Evolutionary conservation across 2,797 vertebrate genomes (phyloP).

Genomic region (Poeciliopsis turneri): DNA sequence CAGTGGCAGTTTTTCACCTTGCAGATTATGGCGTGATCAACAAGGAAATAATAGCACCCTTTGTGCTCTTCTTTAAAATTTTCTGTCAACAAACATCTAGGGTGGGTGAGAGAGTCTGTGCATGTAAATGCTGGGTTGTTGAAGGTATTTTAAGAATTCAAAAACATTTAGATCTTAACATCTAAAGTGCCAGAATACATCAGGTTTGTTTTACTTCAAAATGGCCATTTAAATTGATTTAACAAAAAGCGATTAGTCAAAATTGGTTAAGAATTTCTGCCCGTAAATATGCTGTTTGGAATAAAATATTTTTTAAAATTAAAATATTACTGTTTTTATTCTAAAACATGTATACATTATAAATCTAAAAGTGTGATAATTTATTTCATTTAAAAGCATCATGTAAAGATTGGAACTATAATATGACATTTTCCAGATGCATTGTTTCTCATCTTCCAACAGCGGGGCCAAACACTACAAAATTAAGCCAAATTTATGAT

Average conservation of each 20-base stretch:
- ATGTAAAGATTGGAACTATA: background rate
- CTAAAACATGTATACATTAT: background rate
- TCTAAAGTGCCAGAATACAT: background rate
- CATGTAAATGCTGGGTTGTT: background rate
- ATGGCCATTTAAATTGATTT: background rate
- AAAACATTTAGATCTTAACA: background rate
- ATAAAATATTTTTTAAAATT: background rate
- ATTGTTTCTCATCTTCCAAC: background rate
- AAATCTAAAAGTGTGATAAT: background rate
- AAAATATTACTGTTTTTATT: background rate
- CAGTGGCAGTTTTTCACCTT: slow-evolving; percentile 11
- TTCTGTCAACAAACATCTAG: background rate
- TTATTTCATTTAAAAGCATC: background rate
- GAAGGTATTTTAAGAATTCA: background rate
- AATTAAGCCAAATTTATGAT: background rate
- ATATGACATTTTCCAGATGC: background rate
- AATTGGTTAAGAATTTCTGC: background rate
- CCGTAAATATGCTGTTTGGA: background rate
- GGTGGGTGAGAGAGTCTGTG: background rate
- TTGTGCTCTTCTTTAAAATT: slow-evolving; percentile 2
- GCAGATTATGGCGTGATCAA: slow-evolving; percentile 31
- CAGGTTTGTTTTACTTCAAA: background rate
- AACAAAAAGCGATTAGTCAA: background rate
- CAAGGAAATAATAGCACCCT: slow-evolving; percentile 3
- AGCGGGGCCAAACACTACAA: background rate